These are phyloP conservation scores for Hemiscyllium ocellatum DNA, from an alignment of 2,113 vertebrate genomes.

Conservation along the genomic window DNA sequence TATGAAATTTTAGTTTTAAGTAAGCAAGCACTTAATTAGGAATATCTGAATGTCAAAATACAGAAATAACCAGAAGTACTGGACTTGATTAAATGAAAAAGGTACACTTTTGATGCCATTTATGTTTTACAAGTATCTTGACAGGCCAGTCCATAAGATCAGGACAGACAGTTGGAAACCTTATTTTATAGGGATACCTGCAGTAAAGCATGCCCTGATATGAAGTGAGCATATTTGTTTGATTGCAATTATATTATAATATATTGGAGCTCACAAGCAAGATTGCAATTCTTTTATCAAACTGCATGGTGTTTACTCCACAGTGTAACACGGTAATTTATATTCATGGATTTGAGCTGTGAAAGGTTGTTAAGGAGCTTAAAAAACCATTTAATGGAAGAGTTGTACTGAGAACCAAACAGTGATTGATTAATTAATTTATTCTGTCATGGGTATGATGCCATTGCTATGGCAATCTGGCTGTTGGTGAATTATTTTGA, in stretches of 20 bases:
- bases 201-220: neutral
- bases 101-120: neutral
- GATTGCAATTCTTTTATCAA: neutral
- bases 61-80: neutral
- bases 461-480: neutral
- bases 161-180: neutral
- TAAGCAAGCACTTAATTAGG: neutral
- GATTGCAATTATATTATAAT: neutral
- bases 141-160: neutral
- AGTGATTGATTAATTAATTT: slow-evolving; percentile 35
- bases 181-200: neutral
- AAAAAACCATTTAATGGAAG: slow-evolving; percentile 23
- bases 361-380: slow-evolving; percentile 24
- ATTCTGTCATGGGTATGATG: slow-evolving; percentile 26
- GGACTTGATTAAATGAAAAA: neutral
- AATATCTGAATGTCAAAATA: neutral
- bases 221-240: neutral
- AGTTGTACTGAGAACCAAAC: slow-evolving; percentile 19
- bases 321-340: neutral
- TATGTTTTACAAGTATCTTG: neutral
- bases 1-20: too few relatives aligned
- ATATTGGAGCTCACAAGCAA: neutral
- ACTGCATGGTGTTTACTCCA: neutral
- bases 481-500: neutral
- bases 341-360: slow-evolving; percentile 28